These are phyloP conservation scores for Nipponacmea schrenckii DNA, from an alignment of 2,888 invertebrate species.

Conservation along the genomic window DNA sequence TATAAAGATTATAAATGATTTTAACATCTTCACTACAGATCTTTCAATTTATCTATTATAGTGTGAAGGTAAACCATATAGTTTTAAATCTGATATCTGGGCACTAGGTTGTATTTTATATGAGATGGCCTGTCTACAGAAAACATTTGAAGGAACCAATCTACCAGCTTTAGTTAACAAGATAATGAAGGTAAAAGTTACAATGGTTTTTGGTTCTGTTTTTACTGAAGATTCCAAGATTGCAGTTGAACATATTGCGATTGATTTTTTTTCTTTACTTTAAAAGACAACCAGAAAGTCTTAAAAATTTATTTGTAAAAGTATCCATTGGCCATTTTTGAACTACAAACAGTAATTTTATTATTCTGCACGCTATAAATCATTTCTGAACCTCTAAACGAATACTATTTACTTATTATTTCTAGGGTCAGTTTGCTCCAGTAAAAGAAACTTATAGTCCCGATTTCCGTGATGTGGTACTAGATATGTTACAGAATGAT, in stretches of 20 bases:
- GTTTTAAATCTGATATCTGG: constrained; percentile 83
- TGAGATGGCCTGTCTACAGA: constrained; percentile 79
- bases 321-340: too few species aligned
- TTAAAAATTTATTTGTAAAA: too few species aligned
- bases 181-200: constrained; percentile 75
- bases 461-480: constrained; percentile 74
- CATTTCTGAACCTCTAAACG: too few species aligned
- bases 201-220: not conserved
- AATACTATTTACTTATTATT: not conserved
- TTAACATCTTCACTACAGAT: too few species aligned
- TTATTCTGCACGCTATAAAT: too few species aligned
- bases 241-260: too few species aligned
- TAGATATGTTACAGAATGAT: constrained; percentile 75
- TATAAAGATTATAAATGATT: too few species aligned
- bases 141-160: constrained; percentile 80
- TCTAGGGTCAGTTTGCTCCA: constrained; percentile 76
- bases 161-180: constrained; percentile 79
- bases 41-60: constrained; percentile 63
- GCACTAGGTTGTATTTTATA: constrained; percentile 81
- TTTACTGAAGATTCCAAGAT: too few species aligned
- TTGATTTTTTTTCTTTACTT: too few species aligned
- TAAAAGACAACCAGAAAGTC: too few species aligned
- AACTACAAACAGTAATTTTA: too few species aligned
- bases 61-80: constrained; percentile 82
- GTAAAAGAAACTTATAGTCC: constrained; percentile 76